Base-by-base conservation (phyloP, 2,888 invertebrate species). In the Melanophora roralis region DNA sequence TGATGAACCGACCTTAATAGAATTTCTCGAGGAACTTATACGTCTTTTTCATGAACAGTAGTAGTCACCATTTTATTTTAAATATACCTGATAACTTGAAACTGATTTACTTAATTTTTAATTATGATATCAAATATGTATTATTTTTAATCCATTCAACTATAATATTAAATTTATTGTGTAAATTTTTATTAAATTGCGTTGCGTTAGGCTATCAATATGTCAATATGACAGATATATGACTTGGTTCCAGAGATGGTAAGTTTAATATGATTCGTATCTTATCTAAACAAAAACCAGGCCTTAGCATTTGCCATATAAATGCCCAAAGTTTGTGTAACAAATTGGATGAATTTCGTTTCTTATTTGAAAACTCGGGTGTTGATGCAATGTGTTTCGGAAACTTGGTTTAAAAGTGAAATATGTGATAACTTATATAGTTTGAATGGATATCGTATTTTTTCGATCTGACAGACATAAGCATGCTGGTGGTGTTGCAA, bases 391-490 rank as follows among this genome's bases (percentile, higher is more conserved):
- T 32, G 32, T 53, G 8, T 14, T 32, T 32, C 27, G 27, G 27
- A 59, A 47, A 38, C 21, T n/a, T 38, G 57, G 40, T 40, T 59
- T 8, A 9, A 14, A 69, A 60, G 60, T 47, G 16, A 69, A 69
- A 64, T 73, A 62, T n/a, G 21, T 27, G 27, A 51, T 27, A 21
- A n/a, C 14, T 12, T 51, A n/a, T 51, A 27, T 32, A 27, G 51
- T 51, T 7, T 51, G 5, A 32, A 27, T 32, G 51, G 51, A 14
- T 51, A 32, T n/a, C 32, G 27, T 51, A 14, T n/a, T 47, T n/a
- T n/a, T n/a, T n/a, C n/a, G n/a, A n/a, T n/a, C n/a, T n/a, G n/a
- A n/a, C n/a, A 47, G 47, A 11, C 4, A 47, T 1, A 47, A 47
- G 9, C 47, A 47, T 19, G 47, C 19, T 7, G 47, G 47, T 47